A percentile compares a stretch with the other conserved stretches of the same genome.
Evolutionary conservation across 2,888 invertebrate genomes (phyloP).

Genomic region (Platypus cylindrus): DNA sequence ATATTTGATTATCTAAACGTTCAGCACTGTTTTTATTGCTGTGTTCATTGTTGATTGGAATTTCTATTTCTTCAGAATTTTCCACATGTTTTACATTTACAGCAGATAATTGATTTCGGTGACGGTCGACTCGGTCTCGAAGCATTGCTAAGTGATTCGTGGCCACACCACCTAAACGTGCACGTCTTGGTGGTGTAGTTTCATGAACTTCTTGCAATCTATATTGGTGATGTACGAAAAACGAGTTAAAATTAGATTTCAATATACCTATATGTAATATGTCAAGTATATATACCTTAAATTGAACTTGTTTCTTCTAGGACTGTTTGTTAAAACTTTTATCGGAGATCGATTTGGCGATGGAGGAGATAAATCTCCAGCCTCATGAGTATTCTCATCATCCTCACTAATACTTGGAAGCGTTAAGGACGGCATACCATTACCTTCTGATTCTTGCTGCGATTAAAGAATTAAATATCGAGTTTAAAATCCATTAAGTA

Average conservation of each 20-base stretch:
- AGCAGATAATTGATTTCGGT: conserved; percentile 51
- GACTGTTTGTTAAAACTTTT: conserved; percentile 43
- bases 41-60: conserved; percentile 6
- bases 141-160: conserved; percentile 38
- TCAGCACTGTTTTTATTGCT: conserved; percentile 41
- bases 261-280: neutral
- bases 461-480: too few species aligned
- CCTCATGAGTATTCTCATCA: conserved; percentile 74
- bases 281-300: conserved; percentile 24
- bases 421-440: conserved; percentile 68
- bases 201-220: conserved; percentile 33
- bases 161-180: conserved; percentile 31
- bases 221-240: conserved; percentile 3
- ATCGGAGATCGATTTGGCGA: conserved; percentile 51
- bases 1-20: conserved; percentile 68
- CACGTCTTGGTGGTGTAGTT: conserved; percentile 18
- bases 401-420: conserved; percentile 92
- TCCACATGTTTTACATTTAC: conserved; percentile 39
- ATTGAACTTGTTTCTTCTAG: conserved; percentile 55
- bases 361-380: conserved; percentile 47
- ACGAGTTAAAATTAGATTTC: neutral
- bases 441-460: conserved; percentile 58
- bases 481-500: too few species aligned
- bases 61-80: conserved; percentile 45
- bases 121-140: conserved; percentile 54